Evolutionary conservation across 64 coral and sea anemone genomes (phyloP), one percentile per base, ranked within the genome.

Genomic region (Orbicella faveolata): DNA sequence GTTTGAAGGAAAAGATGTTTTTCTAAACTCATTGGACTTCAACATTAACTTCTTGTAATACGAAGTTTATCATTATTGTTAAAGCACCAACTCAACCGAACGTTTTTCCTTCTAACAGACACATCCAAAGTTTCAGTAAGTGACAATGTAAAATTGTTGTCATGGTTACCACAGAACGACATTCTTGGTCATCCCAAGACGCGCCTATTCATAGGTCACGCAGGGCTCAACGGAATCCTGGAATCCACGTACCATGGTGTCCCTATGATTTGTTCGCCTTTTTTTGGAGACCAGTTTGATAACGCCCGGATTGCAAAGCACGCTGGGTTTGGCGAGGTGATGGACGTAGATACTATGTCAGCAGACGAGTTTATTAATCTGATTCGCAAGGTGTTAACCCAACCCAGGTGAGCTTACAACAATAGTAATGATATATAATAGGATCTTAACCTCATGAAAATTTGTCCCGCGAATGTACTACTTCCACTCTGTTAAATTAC

Each of bases 161-260:
- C 70, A 37, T 91, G 89, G 89, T 13, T 85, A 75, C 89, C 89
- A 77, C 89, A 91, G 80, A 91, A 91, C 55, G 89, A 91, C 57
- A 76, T 91, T 41, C 73, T 92, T 10, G 90, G 81, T 16, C 90
- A 92, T 44, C 23, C 34, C 4, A 86, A 92, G 59, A 92, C 89
- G 3, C 81, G 73, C 16, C 52, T 91, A 36, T 91, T 91, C 68
- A 84, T 91, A 34, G 62, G 51, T 11, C 89, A 91, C 33, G 89
- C 79, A 23, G 89, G 89, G 36, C 20, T 82, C n/a, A 91, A 91
- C 61, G 80, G 89, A 1, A 15, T 91, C 2, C 52, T 73, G 3
- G 89, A 91, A 53, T 77, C 89, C 5, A 82, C 73, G 2, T 91
- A 84, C 44, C 89, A 91, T 35, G 81, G 81, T 3, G 81, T 92